These are phyloP conservation scores for Tipula lateralis DNA, from an alignment of 2,888 invertebrate species.

Conservation along the genomic window DNA sequence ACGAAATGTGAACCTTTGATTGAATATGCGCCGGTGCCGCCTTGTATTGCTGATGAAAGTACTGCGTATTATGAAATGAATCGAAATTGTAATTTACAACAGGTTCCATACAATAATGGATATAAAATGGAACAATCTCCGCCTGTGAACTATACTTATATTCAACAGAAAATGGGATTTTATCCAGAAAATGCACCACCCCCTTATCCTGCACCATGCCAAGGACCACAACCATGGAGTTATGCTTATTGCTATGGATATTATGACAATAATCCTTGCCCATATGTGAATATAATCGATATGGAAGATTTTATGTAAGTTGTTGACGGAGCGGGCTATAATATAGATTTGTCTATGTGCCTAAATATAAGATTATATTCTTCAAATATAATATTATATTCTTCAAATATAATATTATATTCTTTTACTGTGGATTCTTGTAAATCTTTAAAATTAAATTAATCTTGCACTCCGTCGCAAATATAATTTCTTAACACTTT, in stretches of 20 bases:
- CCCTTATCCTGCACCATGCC: conserved; percentile 50
- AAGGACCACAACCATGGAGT: conserved; percentile 54
- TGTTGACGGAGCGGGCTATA: too few species aligned
- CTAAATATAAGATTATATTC: too few species aligned
- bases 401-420: too few species aligned
- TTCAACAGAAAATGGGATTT: conserved; percentile 20
- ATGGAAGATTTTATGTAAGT: conserved; percentile 75
- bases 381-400: too few species aligned
- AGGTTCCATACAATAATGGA: conserved; percentile 13
- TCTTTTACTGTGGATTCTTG: too few species aligned
- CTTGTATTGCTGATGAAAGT: not conserved
- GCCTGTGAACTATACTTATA: not conserved
- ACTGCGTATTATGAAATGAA: not conserved
- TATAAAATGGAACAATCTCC: not conserved
- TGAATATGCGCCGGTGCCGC: not conserved
- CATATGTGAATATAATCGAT: conserved; percentile 62
- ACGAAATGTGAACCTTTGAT: not conserved
- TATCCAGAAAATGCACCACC: not conserved
- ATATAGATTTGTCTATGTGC: too few species aligned
- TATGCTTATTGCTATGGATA: conserved; percentile 64
- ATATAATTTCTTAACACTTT: too few species aligned
- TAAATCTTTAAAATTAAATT: too few species aligned
- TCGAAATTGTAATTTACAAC: not conserved
- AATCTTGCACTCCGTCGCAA: too few species aligned
- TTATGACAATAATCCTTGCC: conserved; percentile 57